phyloP scores from a whole-genome alignment of 1,140 invertebrate genomes.

The Reticulitermes speratus region DNA sequence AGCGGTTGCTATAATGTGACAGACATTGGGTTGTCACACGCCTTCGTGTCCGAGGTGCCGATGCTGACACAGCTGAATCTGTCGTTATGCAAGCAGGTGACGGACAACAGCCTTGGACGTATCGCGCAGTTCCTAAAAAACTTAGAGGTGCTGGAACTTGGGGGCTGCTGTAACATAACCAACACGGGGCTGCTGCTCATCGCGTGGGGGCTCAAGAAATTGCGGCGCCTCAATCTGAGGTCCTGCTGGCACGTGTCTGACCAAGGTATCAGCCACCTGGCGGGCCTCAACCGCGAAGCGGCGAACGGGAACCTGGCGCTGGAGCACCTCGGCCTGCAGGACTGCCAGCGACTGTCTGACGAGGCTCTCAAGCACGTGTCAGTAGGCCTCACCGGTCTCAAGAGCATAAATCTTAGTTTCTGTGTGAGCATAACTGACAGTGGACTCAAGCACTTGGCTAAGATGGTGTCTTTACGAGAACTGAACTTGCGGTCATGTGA shows the following conservation, averaged over 20 bases:
- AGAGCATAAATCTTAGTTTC: constrained; percentile 89
- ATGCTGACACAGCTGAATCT: constrained; percentile 79
- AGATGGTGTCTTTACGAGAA: constrained; percentile 78
- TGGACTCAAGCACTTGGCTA: constrained; percentile 84
- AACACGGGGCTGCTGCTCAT: constrained; percentile 82
- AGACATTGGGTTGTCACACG: constrained; percentile 76
- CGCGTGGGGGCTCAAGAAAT: constrained; percentile 79
- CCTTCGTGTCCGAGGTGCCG: constrained; percentile 71
- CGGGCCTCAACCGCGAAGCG: constrained; percentile 66
- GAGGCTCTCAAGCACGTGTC: constrained; percentile 84
- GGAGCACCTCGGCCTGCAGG: constrained; percentile 85
- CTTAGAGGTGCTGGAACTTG: constrained; percentile 81
- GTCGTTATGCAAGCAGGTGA: constrained; percentile 92
- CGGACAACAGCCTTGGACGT: constrained; percentile 76
- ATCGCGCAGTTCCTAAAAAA: constrained; percentile 86
- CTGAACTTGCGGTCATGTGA: constrained; percentile 92
- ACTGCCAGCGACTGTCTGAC: constrained; percentile 91
- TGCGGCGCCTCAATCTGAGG: constrained; percentile 80
- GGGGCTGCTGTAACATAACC: constrained; percentile 87
- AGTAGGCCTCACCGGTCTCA: constrained; percentile 73
- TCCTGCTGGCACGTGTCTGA: constrained; percentile 92
- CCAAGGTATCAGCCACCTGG: constrained; percentile 81
- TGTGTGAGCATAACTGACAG: constrained; percentile 90
- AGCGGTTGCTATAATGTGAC: constrained; percentile 93
- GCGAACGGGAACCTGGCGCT: constrained; percentile 69